These are phyloP conservation scores for Schrankia costaestrigalis DNA, from an alignment of 2,888 invertebrate species.

Conservation along the genomic window DNA sequence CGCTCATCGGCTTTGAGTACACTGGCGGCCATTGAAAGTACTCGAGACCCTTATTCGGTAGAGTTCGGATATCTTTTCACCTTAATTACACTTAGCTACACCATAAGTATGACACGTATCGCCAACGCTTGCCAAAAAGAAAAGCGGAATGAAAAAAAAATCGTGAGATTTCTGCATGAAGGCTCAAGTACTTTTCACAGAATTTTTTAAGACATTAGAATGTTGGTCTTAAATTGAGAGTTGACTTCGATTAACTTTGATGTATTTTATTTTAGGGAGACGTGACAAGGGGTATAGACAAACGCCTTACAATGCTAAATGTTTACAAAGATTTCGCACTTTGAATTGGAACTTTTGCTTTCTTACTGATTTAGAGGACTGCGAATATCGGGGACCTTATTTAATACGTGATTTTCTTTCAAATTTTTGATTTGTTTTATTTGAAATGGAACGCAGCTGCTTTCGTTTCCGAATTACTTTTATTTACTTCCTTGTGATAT, in stretches of 20 bases:
- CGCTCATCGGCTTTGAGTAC: conserved; percentile 70
- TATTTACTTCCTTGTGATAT: too few relatives aligned
- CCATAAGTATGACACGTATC: conserved; percentile 69
- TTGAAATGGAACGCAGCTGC: too few relatives aligned
- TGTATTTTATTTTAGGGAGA: conserved; percentile 40
- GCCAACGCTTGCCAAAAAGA: conserved; percentile 55
- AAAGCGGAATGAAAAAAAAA: conserved; percentile 46
- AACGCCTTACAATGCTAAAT: conserved; percentile 30
- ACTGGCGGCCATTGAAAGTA: conserved; percentile 63
- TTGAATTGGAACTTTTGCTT: conserved; percentile 15
- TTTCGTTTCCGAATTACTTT: too few relatives aligned
- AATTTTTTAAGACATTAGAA: conserved; percentile 50
- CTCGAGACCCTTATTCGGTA: conserved; percentile 62
- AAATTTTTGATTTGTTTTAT: background rate
- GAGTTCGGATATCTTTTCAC: conserved; percentile 78
- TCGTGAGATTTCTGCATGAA: conserved; percentile 46
- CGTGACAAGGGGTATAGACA: conserved; percentile 18
- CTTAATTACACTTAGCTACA: conserved; percentile 72
- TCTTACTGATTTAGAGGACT: conserved; percentile 10
- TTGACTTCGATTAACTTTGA: conserved; percentile 47
- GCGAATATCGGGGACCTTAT: background rate
- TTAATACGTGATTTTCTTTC: background rate
- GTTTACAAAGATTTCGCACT: conserved; percentile 24
- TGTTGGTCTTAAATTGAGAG: conserved; percentile 45
- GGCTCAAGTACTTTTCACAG: conserved; percentile 45